Conservation (phyloP, 2,888 invertebrate genomes). For the Ochropleura plecta region DNA sequence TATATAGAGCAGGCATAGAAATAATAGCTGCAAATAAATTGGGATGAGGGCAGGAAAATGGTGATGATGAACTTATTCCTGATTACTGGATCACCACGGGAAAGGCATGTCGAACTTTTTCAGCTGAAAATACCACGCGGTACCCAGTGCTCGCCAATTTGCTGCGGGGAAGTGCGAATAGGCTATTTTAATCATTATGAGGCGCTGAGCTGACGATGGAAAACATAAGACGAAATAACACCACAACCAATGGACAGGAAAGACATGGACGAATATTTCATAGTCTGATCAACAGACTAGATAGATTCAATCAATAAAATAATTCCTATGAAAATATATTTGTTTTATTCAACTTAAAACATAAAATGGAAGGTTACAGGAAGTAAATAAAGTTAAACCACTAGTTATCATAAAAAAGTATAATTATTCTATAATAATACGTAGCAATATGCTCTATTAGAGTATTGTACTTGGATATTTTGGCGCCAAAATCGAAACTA, state of each 20-base stretch:
- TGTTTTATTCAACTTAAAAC: slow-evolving; percentile 48
- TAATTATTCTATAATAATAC: slow-evolving; percentile 75
- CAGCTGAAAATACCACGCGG: background rate
- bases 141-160: background rate
- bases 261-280: background rate
- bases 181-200: no score
- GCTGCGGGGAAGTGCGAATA: background rate
- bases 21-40: no score
- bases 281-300: background rate
- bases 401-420: slow-evolving; percentile 85
- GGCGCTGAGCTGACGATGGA: background rate
- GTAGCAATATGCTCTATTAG: slow-evolving; percentile 76
- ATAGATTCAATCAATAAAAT: slow-evolving; percentile 20
- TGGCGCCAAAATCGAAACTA: slow-evolving; percentile 1
- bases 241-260: background rate
- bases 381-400: slow-evolving; percentile 45
- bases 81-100: background rate
- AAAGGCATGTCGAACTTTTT: background rate
- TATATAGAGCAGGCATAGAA: no score
- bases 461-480: slow-evolving; percentile 4
- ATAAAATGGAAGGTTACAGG: slow-evolving; percentile 62
- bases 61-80: no score
- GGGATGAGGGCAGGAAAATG: no score
- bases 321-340: slow-evolving; percentile 51
- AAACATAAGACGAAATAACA: background rate